Conservation (phyloP, 2,113 vertebrate genomes). For the Pseudonaja textilis region DNA sequence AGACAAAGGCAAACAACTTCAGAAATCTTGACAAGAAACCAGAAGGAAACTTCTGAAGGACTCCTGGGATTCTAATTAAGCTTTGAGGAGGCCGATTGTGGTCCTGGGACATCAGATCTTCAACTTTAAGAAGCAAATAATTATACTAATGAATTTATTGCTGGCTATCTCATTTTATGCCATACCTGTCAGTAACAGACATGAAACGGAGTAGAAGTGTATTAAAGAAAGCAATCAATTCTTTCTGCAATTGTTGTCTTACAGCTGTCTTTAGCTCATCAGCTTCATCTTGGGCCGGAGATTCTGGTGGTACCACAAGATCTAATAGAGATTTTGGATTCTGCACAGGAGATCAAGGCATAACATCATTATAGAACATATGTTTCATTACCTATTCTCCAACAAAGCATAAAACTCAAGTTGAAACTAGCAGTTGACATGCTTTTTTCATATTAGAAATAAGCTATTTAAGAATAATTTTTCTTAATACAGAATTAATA, state of each 20-base stretch:
- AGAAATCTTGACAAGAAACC: background rate
- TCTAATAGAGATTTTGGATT: conserved; percentile 78
- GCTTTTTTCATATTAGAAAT: background rate
- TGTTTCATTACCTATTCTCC: background rate
- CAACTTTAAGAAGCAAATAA: background rate
- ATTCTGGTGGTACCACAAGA: conserved; percentile 78
- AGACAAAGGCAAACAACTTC: background rate
- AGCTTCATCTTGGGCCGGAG: conserved; percentile 57
- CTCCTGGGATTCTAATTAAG: background rate
- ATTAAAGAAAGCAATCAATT: conserved; percentile 81
- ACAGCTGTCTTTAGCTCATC: conserved; percentile 75
- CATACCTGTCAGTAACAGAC: conserved; percentile 83
- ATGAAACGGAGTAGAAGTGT: conserved; percentile 73
- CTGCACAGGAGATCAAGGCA: conserved; percentile 62
- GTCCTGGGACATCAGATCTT: background rate
- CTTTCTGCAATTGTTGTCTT: conserved; percentile 86
- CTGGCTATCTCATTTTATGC: background rate
- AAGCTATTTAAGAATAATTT: background rate
- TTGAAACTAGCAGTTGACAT: background rate
- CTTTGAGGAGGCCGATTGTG: background rate
- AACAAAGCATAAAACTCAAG: background rate
- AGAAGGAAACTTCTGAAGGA: background rate
- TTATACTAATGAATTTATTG: background rate
- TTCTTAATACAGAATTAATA: background rate
- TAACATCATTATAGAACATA: background rate